Conservation (phyloP, 35 echinoderm and acorn worm genomes). For the Nesometra sesokonis region DNA sequence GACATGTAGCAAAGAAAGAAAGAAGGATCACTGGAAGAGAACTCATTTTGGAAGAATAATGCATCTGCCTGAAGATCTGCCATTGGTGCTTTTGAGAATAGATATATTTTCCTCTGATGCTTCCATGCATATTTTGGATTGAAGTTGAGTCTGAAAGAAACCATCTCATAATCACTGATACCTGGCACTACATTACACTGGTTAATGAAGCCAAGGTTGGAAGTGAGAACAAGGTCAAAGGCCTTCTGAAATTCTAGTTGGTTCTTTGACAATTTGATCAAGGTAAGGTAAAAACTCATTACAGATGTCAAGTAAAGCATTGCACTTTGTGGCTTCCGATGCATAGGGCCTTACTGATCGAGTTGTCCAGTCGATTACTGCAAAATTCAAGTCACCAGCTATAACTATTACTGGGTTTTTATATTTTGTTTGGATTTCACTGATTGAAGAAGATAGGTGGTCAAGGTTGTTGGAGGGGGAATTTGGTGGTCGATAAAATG, state of each 20-base stretch:
- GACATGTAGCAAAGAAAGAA: no score
- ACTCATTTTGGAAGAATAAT: background rate
- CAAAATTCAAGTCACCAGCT: no score
- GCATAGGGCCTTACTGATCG: no score
- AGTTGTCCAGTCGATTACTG: no score
- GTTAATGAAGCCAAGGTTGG: constrained; percentile 2
- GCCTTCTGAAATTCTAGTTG: constrained; percentile 27
- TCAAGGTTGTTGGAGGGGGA: no score
- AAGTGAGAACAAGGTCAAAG: constrained; percentile 32
- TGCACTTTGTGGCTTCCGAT: no score
- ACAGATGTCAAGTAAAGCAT: no score
- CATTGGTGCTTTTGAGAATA: constrained; percentile 2
- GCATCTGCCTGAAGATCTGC: background rate
- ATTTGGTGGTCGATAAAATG: no score
- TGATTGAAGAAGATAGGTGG: no score
- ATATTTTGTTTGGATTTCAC: no score
- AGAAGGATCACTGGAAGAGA: constrained; percentile 9
- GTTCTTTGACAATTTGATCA: constrained; percentile 28
- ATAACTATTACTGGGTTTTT: no score
- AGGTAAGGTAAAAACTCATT: constrained; percentile 11
- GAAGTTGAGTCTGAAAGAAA: background rate
- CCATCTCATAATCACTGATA: constrained; percentile 15
- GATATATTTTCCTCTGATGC: constrained; percentile 6
- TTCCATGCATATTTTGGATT: constrained; percentile 13
- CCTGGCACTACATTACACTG: constrained; percentile 16